A percentile compares a stretch with the other conserved stretches of the same genome.
Conservation (phyloP, 2,113 vertebrate genomes). For the Tetraodon nigroviridis region DNA sequence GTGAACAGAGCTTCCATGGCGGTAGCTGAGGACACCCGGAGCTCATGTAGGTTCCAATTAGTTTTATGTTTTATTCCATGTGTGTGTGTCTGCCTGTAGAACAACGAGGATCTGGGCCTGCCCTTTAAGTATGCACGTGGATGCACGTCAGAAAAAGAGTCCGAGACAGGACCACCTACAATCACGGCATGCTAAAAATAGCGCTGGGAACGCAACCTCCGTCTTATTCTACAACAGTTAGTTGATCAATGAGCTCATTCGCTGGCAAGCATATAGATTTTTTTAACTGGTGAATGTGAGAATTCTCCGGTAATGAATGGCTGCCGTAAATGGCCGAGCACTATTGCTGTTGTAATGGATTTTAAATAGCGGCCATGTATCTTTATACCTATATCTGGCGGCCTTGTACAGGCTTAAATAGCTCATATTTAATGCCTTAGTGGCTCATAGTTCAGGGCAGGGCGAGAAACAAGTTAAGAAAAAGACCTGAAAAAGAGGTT, state of each 20-base stretch:
- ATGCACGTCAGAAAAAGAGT: background rate
- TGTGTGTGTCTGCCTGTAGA: background rate
- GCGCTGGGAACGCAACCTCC: slow-evolving; percentile 9
- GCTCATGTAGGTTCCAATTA: background rate
- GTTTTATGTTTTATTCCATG: background rate
- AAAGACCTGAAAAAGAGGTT: slow-evolving; percentile 12
- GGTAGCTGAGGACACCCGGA: too few species aligned
- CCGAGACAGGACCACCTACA: too few species aligned
- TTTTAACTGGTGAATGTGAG: slow-evolving; percentile 30
- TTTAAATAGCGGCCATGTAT: slow-evolving; percentile 61
- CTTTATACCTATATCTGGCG: slow-evolving; percentile 38
- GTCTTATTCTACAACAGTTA: slow-evolving; percentile 7
- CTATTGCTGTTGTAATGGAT: slow-evolving; percentile 51
- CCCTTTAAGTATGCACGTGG: too few species aligned
- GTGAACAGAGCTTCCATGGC: too few species aligned
- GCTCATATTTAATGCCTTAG: slow-evolving; percentile 22
- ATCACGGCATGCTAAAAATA: background rate
- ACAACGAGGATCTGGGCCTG: background rate
- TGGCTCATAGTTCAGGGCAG: slow-evolving; percentile 18
- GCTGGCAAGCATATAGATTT: slow-evolving; percentile 23
- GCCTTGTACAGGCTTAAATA: slow-evolving; percentile 27
- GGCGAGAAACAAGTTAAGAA: slow-evolving; percentile 11
- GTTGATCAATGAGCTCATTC: slow-evolving; percentile 43
- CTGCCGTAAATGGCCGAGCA: slow-evolving; percentile 2
- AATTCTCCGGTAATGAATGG: slow-evolving; percentile 22